These are phyloP conservation scores for Sarcophaga subvicina DNA, from an alignment of 2,888 invertebrate genomes.

Conservation along the genomic window DNA sequence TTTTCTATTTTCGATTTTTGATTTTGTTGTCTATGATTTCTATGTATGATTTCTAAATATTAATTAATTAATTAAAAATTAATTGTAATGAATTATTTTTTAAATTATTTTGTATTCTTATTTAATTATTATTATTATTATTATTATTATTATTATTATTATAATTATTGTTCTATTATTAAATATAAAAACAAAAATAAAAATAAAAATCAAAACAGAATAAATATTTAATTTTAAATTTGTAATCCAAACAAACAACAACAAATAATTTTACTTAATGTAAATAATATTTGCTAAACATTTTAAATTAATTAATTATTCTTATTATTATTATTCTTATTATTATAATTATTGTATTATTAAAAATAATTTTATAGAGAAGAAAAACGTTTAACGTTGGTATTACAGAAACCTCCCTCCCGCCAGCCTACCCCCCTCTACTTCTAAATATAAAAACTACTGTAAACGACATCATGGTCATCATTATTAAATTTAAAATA, in stretches of 20 bases:
- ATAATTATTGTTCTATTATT: not conserved
- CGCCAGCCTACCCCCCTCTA: not conserved
- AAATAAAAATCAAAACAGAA: not conserved
- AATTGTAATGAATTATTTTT: not conserved
- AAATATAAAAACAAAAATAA: not conserved
- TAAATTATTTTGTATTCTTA: not conserved
- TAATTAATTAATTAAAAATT: too few relatives aligned
- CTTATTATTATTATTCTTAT: constrained; percentile 18
- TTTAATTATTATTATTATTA: constrained; percentile 17
- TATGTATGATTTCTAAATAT: not conserved
- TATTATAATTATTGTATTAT: constrained; percentile 3
- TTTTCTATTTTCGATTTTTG: too few relatives aligned
- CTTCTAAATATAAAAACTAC: not conserved
- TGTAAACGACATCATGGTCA: constrained; percentile 15
- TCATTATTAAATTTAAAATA: not conserved
- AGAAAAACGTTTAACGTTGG: constrained; percentile 41
- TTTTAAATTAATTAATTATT: not conserved
- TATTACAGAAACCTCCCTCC: not conserved
- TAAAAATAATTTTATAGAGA: not conserved
- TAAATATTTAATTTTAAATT: constrained; percentile 36
- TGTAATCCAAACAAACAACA: constrained; percentile 52
- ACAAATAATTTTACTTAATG: constrained; percentile 76
- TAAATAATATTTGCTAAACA: constrained; percentile 73
- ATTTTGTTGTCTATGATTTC: not conserved
- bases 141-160: constrained; percentile 4